These are phyloP conservation scores for Chaetura pelagica DNA, from an alignment of 2,113 vertebrate species.

Conservation along the genomic window DNA sequence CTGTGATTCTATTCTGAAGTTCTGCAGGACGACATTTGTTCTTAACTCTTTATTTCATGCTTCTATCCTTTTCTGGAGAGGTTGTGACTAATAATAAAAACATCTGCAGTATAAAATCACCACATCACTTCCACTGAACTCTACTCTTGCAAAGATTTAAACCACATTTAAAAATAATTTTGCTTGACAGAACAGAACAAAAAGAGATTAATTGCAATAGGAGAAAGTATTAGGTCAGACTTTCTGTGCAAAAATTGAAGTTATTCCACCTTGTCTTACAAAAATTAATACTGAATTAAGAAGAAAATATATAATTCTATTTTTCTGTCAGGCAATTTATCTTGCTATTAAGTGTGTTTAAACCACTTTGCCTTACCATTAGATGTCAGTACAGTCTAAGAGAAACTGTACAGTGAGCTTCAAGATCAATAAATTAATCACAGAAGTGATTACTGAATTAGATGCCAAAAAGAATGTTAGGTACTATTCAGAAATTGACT, in stretches of 20 bases:
- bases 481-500: not conserved
- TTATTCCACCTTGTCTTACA: not conserved
- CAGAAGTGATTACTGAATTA: not conserved
- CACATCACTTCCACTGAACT: not conserved
- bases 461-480: not conserved
- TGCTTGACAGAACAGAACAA: not conserved
- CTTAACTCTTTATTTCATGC: not conserved
- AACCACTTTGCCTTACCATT: slow-evolving; percentile 68
- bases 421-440: slow-evolving; percentile 41
- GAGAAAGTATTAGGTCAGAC: not conserved
- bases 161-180: not conserved
- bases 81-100: not conserved
- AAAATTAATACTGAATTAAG: not conserved
- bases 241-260: not conserved
- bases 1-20: not conserved
- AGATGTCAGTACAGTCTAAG: slow-evolving; percentile 69
- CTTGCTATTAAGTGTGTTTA: slow-evolving; percentile 22
- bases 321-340: slow-evolving; percentile 27
- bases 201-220: not conserved
- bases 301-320: slow-evolving; percentile 11
- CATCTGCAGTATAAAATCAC: not conserved
- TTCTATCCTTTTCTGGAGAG: not conserved
- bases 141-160: not conserved
- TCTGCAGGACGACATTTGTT: not conserved
- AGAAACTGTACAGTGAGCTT: slow-evolving; percentile 11